Evolutionary conservation across 2,888 invertebrate species (phyloP).

Genomic region (Lasius platythorax): DNA sequence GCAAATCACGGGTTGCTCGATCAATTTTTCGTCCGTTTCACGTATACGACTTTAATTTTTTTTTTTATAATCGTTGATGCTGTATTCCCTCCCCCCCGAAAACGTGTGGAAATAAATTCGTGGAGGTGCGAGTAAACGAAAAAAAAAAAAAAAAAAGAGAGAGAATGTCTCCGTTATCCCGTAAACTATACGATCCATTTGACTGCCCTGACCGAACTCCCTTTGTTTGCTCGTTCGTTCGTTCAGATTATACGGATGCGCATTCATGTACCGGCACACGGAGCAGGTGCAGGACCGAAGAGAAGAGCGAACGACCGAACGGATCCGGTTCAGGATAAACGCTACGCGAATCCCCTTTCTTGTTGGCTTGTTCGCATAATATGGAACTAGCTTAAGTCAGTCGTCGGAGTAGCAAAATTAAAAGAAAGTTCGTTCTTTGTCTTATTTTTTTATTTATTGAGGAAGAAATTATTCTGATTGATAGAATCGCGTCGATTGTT

Average conservation of each 20-base stretch:
- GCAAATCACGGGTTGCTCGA: conserved; percentile 3
- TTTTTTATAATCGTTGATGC: background rate
- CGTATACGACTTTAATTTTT: background rate
- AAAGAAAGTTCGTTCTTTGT: conserved; percentile 13
- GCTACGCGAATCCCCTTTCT: conserved; percentile 31
- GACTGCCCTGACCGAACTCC: conserved; percentile 38
- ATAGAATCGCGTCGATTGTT: background rate
- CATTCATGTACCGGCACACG: conserved; percentile 48
- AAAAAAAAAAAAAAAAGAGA: background rate
- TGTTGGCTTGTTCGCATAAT: conserved; percentile 37
- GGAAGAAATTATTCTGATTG: background rate
- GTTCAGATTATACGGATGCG: conserved; percentile 52
- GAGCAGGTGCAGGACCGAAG: conserved; percentile 55
- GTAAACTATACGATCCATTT: conserved; percentile 38
- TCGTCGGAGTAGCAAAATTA: conserved; percentile 17
- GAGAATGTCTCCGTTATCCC: background rate
- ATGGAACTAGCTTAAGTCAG: conserved; percentile 27
- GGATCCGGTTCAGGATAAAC: conserved; percentile 52
- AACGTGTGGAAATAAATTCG: conserved; percentile 1
- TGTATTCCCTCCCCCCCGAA: background rate
- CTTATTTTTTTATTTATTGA: conserved; percentile 17
- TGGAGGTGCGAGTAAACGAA: background rate
- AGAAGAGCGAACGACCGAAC: conserved; percentile 55
- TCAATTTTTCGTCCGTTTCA: background rate
- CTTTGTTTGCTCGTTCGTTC: conserved; percentile 47